Conservation (phyloP, 2,797 vertebrate species). For the Lutjanus argentimaculatus region DNA sequence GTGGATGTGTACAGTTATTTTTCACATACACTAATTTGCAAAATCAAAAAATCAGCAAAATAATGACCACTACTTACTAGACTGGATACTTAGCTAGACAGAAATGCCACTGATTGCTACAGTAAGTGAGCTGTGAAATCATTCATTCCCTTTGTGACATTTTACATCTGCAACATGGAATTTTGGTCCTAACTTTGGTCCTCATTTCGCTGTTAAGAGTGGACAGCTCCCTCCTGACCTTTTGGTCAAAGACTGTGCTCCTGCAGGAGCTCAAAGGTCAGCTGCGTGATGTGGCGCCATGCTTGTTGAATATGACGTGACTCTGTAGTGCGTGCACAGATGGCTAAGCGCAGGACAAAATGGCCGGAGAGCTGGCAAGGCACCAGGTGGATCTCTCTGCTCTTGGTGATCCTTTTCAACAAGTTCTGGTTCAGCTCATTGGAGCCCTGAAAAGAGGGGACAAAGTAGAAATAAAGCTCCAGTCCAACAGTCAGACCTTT, state of each 20-base stretch:
- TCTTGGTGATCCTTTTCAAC: slow-evolving; percentile 90
- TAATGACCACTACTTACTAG: neutral
- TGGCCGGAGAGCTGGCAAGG: slow-evolving; percentile 89
- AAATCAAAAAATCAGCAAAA: neutral
- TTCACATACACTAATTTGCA: neutral
- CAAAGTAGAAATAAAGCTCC: neutral
- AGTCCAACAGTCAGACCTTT: neutral
- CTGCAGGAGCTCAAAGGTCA: slow-evolving; percentile 87
- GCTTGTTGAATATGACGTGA: slow-evolving; percentile 89
- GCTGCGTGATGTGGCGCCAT: slow-evolving; percentile 91
- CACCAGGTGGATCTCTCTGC: slow-evolving; percentile 93
- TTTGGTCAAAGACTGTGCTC: slow-evolving; percentile 67
- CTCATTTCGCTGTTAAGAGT: slow-evolving; percentile 16
- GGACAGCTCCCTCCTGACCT: neutral
- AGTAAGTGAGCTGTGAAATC: neutral
- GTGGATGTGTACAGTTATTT: too few relatives aligned
- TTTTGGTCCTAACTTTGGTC: slow-evolving; percentile 45
- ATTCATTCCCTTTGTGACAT: slow-evolving; percentile 44
- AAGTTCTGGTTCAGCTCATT: slow-evolving; percentile 91
- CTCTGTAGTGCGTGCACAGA: slow-evolving; percentile 89
- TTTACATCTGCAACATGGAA: slow-evolving; percentile 45
- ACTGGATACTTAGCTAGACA: slow-evolving; percentile 6
- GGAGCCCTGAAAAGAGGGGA: slow-evolving; percentile 85
- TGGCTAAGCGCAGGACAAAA: slow-evolving; percentile 93
- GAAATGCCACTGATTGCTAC: neutral